These are phyloP conservation scores for Sinopyrophorus schimmeli DNA, from an alignment of 2,888 invertebrate species.

Conservation along the genomic window DNA sequence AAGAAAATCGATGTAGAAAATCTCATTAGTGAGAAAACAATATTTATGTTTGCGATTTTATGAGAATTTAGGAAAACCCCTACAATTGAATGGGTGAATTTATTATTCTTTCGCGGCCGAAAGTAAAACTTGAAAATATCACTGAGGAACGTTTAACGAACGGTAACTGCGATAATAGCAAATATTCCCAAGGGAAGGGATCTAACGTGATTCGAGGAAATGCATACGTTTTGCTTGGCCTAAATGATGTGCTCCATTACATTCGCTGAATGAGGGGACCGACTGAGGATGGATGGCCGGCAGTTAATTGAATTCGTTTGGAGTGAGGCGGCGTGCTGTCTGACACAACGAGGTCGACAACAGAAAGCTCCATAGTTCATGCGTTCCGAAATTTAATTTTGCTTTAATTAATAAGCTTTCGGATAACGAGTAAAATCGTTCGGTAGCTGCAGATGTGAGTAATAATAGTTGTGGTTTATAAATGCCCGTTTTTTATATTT, in stretches of 20 bases:
- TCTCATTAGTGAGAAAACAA: too few species aligned
- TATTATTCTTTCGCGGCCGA: slow-evolving; percentile 1
- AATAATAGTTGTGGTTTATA: too few species aligned
- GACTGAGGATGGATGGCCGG: slow-evolving; percentile 22
- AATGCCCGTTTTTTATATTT: too few species aligned
- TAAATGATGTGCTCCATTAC: slow-evolving; percentile 29
- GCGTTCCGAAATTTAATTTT: slow-evolving; percentile 21
- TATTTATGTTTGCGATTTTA: too few species aligned
- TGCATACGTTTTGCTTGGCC: slow-evolving; percentile 24
- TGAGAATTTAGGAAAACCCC: too few species aligned
- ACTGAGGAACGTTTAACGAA: slow-evolving; percentile 1
- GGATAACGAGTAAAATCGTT: too few species aligned
- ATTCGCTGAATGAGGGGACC: slow-evolving; percentile 25
- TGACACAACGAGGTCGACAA: slow-evolving; percentile 27
- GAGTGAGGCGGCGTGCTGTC: slow-evolving; percentile 21
- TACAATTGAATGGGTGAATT: too few species aligned
- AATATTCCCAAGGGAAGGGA: slow-evolving; percentile 15
- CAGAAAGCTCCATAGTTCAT: slow-evolving; percentile 20
- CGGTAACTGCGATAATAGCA: slow-evolving; percentile 7
- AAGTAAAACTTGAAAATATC: slow-evolving; percentile 6
- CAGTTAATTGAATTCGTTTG: slow-evolving; percentile 29
- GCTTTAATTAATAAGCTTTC: slow-evolving; percentile 12
- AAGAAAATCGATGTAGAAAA: too few species aligned
- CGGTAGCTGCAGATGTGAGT: too few species aligned
- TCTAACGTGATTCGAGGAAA: slow-evolving; percentile 22